phyloP scores from a whole-genome alignment of 2,797 vertebrate genomes.

The Distichodus sexfasciatus region DNA sequence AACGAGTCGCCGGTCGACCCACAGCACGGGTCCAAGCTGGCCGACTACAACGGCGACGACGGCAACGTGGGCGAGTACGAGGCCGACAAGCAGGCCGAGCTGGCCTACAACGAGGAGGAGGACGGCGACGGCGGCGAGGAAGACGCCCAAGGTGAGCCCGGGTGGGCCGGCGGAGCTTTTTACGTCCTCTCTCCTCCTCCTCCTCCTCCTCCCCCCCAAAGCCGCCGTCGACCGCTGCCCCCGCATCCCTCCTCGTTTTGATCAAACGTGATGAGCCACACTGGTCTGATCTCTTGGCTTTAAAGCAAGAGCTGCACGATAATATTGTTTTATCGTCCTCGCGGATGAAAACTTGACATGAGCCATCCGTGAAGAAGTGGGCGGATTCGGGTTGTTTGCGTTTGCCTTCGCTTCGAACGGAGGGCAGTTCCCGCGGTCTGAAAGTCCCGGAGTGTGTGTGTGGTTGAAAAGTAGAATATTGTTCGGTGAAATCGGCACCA shows the following conservation, averaged over 20 bases:
- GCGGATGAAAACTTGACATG: too few relatives aligned
- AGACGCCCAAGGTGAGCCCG: constrained; percentile 99
- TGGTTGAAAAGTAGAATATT: too few relatives aligned
- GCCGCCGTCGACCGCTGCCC: constrained; percentile 39
- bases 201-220: constrained; percentile 61
- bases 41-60: constrained; percentile 99
- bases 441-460: too few relatives aligned
- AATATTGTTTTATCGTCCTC: too few relatives aligned
- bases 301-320: too few relatives aligned
- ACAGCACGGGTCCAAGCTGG: constrained; percentile 98
- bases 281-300: too few relatives aligned
- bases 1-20: constrained; percentile 99
- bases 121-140: constrained; percentile 99
- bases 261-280: too few relatives aligned
- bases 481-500: too few relatives aligned
- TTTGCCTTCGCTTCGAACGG: too few relatives aligned
- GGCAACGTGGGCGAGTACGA: constrained; percentile 99
- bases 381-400: too few relatives aligned
- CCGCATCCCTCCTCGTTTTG: neutral
- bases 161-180: constrained; percentile 37
- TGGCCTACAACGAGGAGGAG: constrained; percentile 99
- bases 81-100: constrained; percentile 99
- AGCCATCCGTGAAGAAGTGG: too few relatives aligned
- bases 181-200: constrained; percentile 65
- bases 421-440: too few relatives aligned